Percentiles rank a stretch among this genome's conserved stretches.
Conservation (phyloP, 2,888 invertebrate species). For the Synanthedon myopaeformis region DNA sequence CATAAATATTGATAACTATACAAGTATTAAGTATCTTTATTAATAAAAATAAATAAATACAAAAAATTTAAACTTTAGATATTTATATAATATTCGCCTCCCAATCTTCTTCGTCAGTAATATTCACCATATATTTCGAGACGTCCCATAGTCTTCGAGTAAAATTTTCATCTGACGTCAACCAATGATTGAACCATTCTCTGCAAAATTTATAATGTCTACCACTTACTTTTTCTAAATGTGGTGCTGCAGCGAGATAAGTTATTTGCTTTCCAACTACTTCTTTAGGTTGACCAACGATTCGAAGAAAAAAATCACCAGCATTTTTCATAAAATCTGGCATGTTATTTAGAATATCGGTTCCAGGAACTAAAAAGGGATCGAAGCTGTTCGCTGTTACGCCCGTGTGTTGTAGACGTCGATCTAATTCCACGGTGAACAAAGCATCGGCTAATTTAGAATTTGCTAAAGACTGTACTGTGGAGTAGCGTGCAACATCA, state of each 20-base stretch:
- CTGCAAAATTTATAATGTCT: constrained; percentile 43
- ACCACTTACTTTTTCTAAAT: constrained; percentile 32
- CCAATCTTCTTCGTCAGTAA: constrained; percentile 40
- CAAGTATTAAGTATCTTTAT: background rate
- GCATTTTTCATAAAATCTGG: constrained; percentile 22
- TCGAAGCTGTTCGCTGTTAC: constrained; percentile 77
- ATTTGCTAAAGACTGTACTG: constrained; percentile 31
- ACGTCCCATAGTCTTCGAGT: constrained; percentile 38
- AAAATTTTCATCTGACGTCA: constrained; percentile 23
- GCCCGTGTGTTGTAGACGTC: constrained; percentile 60
- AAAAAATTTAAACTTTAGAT: background rate
- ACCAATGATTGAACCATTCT: constrained; percentile 41
- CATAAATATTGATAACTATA: background rate
- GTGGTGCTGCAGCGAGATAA: constrained; percentile 38
- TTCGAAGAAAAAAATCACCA: constrained; percentile 27
- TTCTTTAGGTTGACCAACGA: constrained; percentile 42
- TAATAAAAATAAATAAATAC: background rate
- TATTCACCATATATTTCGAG: constrained; percentile 39
- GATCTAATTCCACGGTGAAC: constrained; percentile 71
- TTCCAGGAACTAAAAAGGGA: constrained; percentile 47
- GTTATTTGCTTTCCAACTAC: constrained; percentile 42
- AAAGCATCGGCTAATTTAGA: constrained; percentile 74
- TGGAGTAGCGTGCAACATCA: constrained; percentile 35
- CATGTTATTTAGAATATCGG: constrained; percentile 33
- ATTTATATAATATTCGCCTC: constrained; percentile 13